These are phyloP conservation scores for Smutsia gigantea DNA, from an alignment of 2,797 vertebrate genomes.

Conservation along the genomic window DNA sequence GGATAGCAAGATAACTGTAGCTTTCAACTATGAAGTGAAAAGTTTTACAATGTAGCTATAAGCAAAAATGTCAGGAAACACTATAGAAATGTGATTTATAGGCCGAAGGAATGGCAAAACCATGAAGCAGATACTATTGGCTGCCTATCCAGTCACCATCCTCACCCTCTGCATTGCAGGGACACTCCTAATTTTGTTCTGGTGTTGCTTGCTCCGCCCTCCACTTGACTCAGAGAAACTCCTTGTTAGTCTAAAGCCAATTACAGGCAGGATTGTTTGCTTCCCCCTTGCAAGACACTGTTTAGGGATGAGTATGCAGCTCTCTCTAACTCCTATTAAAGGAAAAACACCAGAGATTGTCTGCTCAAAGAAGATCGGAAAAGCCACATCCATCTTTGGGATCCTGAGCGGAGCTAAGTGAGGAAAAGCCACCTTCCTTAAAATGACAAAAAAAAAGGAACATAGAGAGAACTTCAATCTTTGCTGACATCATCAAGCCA, in stretches of 20 bases:
- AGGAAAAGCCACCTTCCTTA: conserved; percentile 1
- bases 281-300: neutral
- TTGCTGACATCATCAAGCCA: neutral
- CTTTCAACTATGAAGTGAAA: neutral
- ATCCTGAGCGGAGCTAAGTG: neutral
- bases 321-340: neutral
- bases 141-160: neutral
- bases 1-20: neutral
- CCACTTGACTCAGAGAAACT: conserved; percentile 11
- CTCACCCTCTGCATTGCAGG: neutral
- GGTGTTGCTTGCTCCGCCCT: neutral
- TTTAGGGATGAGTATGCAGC: neutral
- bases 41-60: neutral
- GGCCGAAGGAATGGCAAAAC: conserved; percentile 12
- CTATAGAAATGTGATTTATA: neutral
- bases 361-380: neutral
- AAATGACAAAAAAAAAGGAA: neutral
- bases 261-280: neutral
- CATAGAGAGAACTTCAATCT: neutral
- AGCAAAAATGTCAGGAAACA: neutral
- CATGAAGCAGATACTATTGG: neutral
- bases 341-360: conserved; percentile 10
- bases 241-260: neutral
- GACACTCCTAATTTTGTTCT: neutral
- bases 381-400: neutral